Base-by-base conservation (phyloP, 2,888 invertebrate genomes). In the Andrena praecox region DNA sequence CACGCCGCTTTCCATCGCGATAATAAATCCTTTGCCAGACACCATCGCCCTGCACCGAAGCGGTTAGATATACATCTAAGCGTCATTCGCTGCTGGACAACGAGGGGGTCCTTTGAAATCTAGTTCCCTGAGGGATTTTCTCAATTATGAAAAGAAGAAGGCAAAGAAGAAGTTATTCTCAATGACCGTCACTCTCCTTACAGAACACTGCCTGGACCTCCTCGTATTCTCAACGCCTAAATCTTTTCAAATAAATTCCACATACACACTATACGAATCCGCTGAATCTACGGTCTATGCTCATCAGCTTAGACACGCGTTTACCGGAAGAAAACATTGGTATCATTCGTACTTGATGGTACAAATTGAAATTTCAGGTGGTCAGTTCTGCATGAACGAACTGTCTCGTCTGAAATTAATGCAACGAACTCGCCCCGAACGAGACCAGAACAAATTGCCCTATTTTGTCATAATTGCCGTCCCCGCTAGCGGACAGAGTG, bases 11-110 rank as follows among this genome's bases (percentile, higher is more conserved):
- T 48, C 35, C 82, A 42, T 20, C 33, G 52, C 27, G 64, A 73
- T 73, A 73, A 73, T 68, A 81, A 78, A 64, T 66, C 48, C 64
- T 33, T 12, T 48, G 12, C 50, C 27, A 20, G 1, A 31, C 35
- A n/a, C 16, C n/a, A 8, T 35, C 7, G 8, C 0, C 6, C 7
- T 12, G 54, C 27, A 2, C 0, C 10, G 42, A 68, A 59, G 48
- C 48, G 29, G 33, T 64, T 48, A 33, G 56, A 59, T 29, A 59
- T 29, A 20, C 24, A 12, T n/a, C 12, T 42, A 33, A 12, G n/a
- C n/a, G 12, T 3, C n/a, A 24, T 27, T 33, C 62, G 2, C n/a
- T 69, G 5, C 6, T 12, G 48, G 6, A 27, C 2, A 52, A 20
- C n/a, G 16, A 20, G 20, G 7, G 52, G 20, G 2, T n/a, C 20